Evolutionary conservation across 2,888 invertebrate genomes (phyloP), one percentile per base, ranked within the genome.

Genomic region (Acleris sparsana): DNA sequence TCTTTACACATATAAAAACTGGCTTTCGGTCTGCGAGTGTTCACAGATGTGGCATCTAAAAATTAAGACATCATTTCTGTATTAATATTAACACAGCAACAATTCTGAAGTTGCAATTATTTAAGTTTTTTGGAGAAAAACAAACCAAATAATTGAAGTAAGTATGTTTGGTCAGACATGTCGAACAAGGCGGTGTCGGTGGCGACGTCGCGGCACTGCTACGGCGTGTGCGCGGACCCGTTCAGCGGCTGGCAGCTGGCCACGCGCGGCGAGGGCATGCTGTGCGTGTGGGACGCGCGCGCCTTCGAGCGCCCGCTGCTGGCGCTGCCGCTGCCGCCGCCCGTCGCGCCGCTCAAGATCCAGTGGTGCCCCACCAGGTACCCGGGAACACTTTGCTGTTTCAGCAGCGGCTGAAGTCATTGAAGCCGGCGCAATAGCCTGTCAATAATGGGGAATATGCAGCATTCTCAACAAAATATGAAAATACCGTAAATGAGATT

Each of bases 291-390:
- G 98, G 99, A 99, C 86, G 94, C 96, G 56, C 93, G 98, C 63
- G 95, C 95, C 78, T 96, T 98, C 80, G 97, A 97, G 73, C 96
- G 97, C 78, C 97, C 98, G 0, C 93, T 97, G 70, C 90, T 97
- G 33, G 94, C 95, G 13, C 89, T 97, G 68, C 94, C 94, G 57
- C 96, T 97, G 68, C 94, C 94, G 57, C 96, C 82, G 62, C 75
- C 81, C 60, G 95, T 95, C 79, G 94, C 95, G 64, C 93, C 97
- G 62, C 93, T 94, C 16, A 96, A 96, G 87, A 93, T 98, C 59
- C 93, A 94, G 68, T 98, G 98, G 98, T 97, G 98, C 80, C 97
- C 98, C 4, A 97, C 97, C 25, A 95, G 96, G 94, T 95, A 78
- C 1, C 48, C 20, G 9, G 3, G 3, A 39, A 3, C 1, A 39